Conservation (phyloP, 2,113 vertebrate genomes). For the Lethenteron camtschaticum region DNA sequence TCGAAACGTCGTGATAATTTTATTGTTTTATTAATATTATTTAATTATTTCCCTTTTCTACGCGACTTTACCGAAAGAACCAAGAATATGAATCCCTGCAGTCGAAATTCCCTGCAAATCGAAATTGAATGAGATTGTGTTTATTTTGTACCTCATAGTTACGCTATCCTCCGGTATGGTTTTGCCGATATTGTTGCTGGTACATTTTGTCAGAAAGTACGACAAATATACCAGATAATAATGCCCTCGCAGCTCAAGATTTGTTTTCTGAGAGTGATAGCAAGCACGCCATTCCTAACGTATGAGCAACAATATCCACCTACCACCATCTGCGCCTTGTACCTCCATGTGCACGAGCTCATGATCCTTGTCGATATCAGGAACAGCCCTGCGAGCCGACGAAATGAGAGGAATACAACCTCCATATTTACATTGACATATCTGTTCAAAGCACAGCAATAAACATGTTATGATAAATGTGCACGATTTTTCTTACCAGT, state of each 20-base stretch:
- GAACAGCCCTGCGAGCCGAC: constrained; percentile 38
- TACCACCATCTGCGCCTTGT: constrained; percentile 68
- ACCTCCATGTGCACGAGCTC: constrained; percentile 87
- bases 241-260: constrained; percentile 11
- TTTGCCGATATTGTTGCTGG: no score
- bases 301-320: neutral
- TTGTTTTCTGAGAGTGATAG: neutral
- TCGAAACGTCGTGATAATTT: no score
- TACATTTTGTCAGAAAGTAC: no score
- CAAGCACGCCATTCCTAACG: neutral
- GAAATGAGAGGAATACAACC: neutral
- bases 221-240: constrained; percentile 10
- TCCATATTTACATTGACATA: neutral
- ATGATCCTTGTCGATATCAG: constrained; percentile 48
- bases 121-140: no score
- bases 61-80: no score
- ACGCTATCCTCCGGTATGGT: no score
- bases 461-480: neutral
- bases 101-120: no score
- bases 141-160: no score
- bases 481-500: constrained; percentile 37
- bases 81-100: no score
- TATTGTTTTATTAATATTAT: no score
- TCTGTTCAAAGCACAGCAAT: neutral
- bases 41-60: no score